These are phyloP conservation scores for Pasiphila rectangulata DNA, from an alignment of 2,888 invertebrate species.

Conservation along the genomic window DNA sequence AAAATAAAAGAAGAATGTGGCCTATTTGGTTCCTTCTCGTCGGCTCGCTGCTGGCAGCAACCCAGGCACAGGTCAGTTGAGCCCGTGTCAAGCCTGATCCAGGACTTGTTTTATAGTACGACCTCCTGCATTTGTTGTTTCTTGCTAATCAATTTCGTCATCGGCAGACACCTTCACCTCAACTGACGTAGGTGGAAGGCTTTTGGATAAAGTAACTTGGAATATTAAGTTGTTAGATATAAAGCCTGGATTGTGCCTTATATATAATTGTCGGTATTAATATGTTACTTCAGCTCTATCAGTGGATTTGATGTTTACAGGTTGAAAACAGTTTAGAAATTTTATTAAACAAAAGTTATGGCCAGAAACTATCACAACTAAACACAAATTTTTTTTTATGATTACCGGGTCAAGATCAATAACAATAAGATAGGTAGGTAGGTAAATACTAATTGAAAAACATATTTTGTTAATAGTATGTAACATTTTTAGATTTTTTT, in stretches of 20 bases:
- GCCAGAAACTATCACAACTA: too few species aligned
- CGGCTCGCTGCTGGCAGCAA: constrained; percentile 53
- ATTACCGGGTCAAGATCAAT: too few species aligned
- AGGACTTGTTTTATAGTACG: constrained; percentile 28
- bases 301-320: too few species aligned
- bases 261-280: background rate
- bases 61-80: constrained; percentile 58
- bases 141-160: constrained; percentile 35
- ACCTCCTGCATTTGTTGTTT: constrained; percentile 33
- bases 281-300: background rate
- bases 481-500: too few species aligned
- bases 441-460: too few species aligned
- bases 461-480: too few species aligned
- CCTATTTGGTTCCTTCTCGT: constrained; percentile 53
- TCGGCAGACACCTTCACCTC: constrained; percentile 30
- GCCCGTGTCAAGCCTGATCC: background rate
- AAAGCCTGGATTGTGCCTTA: background rate
- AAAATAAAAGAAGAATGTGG: constrained; percentile 57
- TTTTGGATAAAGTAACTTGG: constrained; percentile 22
- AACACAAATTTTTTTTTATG: too few species aligned
- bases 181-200: constrained; percentile 27
- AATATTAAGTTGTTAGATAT: constrained; percentile 2
- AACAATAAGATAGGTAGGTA: too few species aligned
- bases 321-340: too few species aligned
- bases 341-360: too few species aligned